Base-by-base conservation (phyloP, 2,797 vertebrate species). In the Momotus momota region DNA sequence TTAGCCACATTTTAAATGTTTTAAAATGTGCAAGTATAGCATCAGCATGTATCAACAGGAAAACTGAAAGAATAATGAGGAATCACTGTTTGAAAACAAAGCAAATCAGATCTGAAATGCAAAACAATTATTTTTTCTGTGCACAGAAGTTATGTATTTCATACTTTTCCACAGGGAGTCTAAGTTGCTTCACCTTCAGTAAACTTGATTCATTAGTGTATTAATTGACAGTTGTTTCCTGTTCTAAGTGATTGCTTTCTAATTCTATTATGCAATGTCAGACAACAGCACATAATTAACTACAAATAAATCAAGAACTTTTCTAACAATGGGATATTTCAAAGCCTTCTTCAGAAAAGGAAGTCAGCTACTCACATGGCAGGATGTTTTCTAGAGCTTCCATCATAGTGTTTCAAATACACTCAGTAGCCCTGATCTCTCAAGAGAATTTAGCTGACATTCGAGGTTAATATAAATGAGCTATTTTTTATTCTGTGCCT, bases 161-260 rank as follows among this genome's bases (percentile, higher is more conserved):
- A 64, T 55, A 33, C 31, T 14, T 21, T 67, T 60, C 80, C 78
- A 71, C 66, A 26, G 35, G 61, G 81, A 97, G 49, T 33, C 79
- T 75, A 60, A 51, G 43, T 12, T 31, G 46, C 49, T 49, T 96
- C 94, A 95, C 83, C 93, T 96, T 86, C 84, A 45, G 77, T 96
- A 97, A 97, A 96, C 84, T 91, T 95, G 89, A 97, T 97, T 97
- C 94, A 97, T 97, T 97, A 97, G 81, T 66, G 81, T 54, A 95
- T 94, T 97, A 97, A 97, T 23, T 97, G 98, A 96, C 97, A 97
- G 95, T 96, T 93, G 93, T 81, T 97, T 97, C 95, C 95, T 93
- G 81, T 86, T 97, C 88, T 96, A 97, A 97, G 86, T 83, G 95
- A 97, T 95, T 95, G 83, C 88, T 96, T 93, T 94, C 93, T 89